Evolutionary conservation across 2,113 vertebrate species (phyloP).

Genomic region (Paramisgurnus dabryanus): DNA sequence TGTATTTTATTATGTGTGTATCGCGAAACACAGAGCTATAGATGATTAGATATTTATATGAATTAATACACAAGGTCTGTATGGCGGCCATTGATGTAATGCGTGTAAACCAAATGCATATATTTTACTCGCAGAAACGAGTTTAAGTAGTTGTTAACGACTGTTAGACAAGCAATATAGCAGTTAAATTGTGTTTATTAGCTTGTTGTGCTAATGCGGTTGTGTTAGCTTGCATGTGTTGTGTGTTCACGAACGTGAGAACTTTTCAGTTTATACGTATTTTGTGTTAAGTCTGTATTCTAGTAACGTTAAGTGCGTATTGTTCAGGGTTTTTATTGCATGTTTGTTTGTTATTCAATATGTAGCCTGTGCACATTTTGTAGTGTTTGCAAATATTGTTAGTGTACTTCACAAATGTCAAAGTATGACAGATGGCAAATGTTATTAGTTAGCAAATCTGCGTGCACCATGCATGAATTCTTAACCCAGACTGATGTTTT

Average conservation of each 20-base stretch:
- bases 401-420: neutral
- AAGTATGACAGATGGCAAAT: neutral
- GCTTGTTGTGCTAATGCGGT: neutral
- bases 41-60: neutral
- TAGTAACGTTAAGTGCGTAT: too few species aligned
- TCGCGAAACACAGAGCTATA: neutral
- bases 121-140: neutral
- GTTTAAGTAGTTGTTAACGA: neutral
- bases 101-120: neutral
- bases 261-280: too few species aligned
- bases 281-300: too few species aligned
- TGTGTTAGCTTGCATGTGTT: too few species aligned
- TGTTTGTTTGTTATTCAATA: neutral
- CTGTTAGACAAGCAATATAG: too few species aligned
- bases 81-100: slow-evolving; percentile 5
- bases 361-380: neutral
- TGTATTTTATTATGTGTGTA: neutral
- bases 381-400: neutral
- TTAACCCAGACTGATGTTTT: neutral
- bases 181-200: too few species aligned
- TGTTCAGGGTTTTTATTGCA: neutral
- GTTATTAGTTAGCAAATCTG: too few species aligned
- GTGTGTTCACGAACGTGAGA: too few species aligned
- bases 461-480: too few species aligned
- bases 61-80: neutral